Evolutionary conservation across 2,888 invertebrate genomes (phyloP).

Genomic region (Margaritifera margaritifera): DNA sequence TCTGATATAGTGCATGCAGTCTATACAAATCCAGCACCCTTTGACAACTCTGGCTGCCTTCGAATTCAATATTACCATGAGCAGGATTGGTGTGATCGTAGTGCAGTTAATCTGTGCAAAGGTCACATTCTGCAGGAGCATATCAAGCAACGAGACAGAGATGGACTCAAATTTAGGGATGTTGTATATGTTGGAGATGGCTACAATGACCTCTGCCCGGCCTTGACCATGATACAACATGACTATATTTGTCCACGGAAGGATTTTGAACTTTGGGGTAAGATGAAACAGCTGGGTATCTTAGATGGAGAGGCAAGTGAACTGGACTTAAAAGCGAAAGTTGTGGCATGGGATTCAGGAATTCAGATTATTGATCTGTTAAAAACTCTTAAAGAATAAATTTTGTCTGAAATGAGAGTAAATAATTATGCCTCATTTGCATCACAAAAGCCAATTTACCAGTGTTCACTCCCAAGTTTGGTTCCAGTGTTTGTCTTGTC

Average conservation of each 20-base stretch:
- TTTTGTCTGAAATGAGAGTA: too few relatives aligned
- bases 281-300: slow-evolving; percentile 50
- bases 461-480: too few relatives aligned
- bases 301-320: slow-evolving; percentile 35
- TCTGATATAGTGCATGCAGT: slow-evolving; percentile 68
- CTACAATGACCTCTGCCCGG: slow-evolving; percentile 85
- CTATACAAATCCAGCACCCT: slow-evolving; percentile 84
- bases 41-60: slow-evolving; percentile 69
- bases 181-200: slow-evolving; percentile 86
- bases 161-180: slow-evolving; percentile 67
- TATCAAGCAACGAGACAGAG: slow-evolving; percentile 75
- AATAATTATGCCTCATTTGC: too few relatives aligned
- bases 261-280: slow-evolving; percentile 74
- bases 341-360: slow-evolving; percentile 71
- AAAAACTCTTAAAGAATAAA: slow-evolving; percentile 12
- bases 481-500: too few relatives aligned
- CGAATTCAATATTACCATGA: slow-evolving; percentile 80
- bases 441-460: too few relatives aligned
- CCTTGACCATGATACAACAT: slow-evolving; percentile 77
- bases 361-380: slow-evolving; percentile 72
- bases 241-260: slow-evolving; percentile 82
- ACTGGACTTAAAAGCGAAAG: slow-evolving; percentile 68
- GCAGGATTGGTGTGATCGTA: slow-evolving; percentile 82
- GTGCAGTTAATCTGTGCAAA: slow-evolving; percentile 85
- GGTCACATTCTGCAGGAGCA: slow-evolving; percentile 82